These are phyloP conservation scores for Crypturellus tataupa DNA, from an alignment of 2,797 vertebrate genomes.

Conservation along the genomic window DNA sequence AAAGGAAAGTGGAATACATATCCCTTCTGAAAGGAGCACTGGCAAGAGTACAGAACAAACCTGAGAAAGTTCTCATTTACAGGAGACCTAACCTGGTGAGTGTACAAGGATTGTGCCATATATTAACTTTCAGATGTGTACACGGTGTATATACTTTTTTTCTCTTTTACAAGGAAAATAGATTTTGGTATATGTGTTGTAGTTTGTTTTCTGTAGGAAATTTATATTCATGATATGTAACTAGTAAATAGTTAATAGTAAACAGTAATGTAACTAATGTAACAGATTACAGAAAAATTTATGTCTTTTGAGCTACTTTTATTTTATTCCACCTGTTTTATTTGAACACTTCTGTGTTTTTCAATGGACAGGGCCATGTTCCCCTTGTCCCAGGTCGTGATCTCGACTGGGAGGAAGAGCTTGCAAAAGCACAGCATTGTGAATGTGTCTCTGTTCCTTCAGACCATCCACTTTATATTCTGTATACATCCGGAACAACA, in stretches of 20 bases:
- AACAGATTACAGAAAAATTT: not conserved
- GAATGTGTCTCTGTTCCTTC: slow-evolving; percentile 90
- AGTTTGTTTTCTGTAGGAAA: not conserved
- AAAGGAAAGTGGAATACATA: slow-evolving; percentile 90
- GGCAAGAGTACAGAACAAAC: slow-evolving; percentile 85
- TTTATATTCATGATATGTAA: not conserved
- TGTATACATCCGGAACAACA: slow-evolving; percentile 97
- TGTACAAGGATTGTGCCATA: not conserved
- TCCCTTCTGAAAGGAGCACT: slow-evolving; percentile 92
- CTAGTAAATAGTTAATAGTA: not conserved
- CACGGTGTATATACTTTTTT: not conserved
- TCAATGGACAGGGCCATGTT: slow-evolving; percentile 82
- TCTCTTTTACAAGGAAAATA: not conserved
- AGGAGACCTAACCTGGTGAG: slow-evolving; percentile 91
- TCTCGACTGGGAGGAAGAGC: slow-evolving; percentile 95
- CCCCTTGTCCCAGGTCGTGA: slow-evolving; percentile 80
- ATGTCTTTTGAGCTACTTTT: not conserved
- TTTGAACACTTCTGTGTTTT: not conserved
- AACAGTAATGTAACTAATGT: not conserved
- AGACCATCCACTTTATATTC: slow-evolving; percentile 93
- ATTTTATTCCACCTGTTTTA: not conserved
- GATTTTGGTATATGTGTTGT: not conserved
- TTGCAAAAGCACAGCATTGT: slow-evolving; percentile 84
- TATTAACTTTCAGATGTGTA: not conserved
- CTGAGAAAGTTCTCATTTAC: slow-evolving; percentile 92